Base-by-base conservation (phyloP, 2,888 invertebrate species). In the Diploptera punctata region DNA sequence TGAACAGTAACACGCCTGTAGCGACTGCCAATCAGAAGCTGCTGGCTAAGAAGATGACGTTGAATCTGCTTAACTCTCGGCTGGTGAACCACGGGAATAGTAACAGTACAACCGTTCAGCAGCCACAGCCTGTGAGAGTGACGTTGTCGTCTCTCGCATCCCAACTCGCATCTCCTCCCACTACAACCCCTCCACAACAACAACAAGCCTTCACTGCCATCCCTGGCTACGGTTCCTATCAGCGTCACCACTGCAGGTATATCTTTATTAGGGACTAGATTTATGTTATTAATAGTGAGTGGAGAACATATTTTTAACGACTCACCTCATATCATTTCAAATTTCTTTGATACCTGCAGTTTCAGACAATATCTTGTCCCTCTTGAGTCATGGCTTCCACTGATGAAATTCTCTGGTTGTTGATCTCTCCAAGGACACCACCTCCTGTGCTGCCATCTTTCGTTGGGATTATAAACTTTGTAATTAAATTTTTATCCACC, bases 1-100 rank as follows among this genome's bases (percentile, higher is more conserved):
- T 93, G 74, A 93, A 93, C 81, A 93, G 92, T 85, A 84, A n/a
- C 65, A 62, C 49, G 10, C 18, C 29, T 26, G 44, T 43, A 24
- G 49, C 60, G n/a, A 60, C 31, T n/a, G 31, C 60, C 10, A 71
- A 67, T 70, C 79, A 78, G 72, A 80, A 81, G 73, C 80, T 88
- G 75, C 77, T 88, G 49, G 84, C 87, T 0, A 82, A 88, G 16
- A 86, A 86, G 76, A 87, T 88, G 79, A 86, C 88, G 7, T 80
- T 88, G 72, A 87, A 87, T 74, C 85, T 83, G 44, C 77, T 82
- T 67, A 83, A 81, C 73, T 81, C 83, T 49, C 81, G 84, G 67
- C 81, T 83, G 52, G 75, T 83, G 67, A 83, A 82, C 76, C 82
- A 83, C 74, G 33, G 33, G 18, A 54, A 33, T 21, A 54, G 31